These are phyloP conservation scores for Fratercula arctica DNA, from an alignment of 2,797 vertebrate genomes.

Conservation along the genomic window DNA sequence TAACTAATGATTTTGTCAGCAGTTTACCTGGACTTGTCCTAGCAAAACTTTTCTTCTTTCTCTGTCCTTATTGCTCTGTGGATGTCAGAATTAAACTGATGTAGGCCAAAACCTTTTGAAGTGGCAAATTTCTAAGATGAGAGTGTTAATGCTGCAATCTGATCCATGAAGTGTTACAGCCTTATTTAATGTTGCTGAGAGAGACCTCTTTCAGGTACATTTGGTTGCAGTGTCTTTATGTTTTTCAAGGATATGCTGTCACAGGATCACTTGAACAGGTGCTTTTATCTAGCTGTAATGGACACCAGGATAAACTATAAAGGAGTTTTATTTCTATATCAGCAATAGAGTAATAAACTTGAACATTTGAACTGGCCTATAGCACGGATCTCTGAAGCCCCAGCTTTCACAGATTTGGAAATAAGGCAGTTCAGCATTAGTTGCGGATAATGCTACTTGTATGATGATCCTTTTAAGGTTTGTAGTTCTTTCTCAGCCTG, in stretches of 20 bases:
- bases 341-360: background rate
- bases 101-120: background rate
- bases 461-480: background rate
- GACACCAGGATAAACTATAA: background rate
- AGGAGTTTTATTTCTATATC: background rate
- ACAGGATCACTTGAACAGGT: background rate
- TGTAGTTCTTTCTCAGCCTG: background rate
- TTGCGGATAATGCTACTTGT: background rate
- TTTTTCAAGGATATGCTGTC: background rate
- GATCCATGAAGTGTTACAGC: background rate
- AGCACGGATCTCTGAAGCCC: background rate
- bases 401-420: background rate
- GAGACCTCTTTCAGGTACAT: background rate
- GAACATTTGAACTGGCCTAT: background rate
- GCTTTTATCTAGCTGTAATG: conserved; percentile 1
- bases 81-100: background rate
- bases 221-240: background rate
- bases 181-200: background rate
- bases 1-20: background rate
- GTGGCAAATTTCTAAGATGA: background rate
- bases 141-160: background rate
- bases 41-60: background rate
- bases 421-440: background rate
- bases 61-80: background rate
- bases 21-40: background rate